Percentiles rank a stretch among this genome's conserved stretches.
Conservation (phyloP, 1,140 invertebrate species). For the Phenacoccus solenopsis region DNA sequence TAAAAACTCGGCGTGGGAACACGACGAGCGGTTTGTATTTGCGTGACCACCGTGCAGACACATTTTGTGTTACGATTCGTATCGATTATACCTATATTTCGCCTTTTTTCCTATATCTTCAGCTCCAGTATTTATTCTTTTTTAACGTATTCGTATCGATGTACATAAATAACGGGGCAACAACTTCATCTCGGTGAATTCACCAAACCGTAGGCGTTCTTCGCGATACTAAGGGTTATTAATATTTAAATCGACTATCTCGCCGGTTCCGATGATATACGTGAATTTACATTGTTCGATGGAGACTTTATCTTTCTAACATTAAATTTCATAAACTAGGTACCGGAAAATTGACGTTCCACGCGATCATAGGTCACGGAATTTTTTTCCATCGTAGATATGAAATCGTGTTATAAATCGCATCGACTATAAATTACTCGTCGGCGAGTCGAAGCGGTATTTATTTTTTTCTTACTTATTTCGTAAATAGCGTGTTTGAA, state of each 20-base stretch:
- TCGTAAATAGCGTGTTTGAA: not conserved
- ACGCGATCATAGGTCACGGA: not conserved
- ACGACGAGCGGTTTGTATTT: not conserved
- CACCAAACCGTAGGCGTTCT: not conserved
- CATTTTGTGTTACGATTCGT: not conserved
- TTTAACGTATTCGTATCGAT: not conserved
- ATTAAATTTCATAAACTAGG: not conserved
- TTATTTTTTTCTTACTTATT: too few relatives aligned
- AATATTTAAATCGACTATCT: not conserved
- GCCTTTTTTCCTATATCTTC: not conserved
- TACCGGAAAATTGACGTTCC: not conserved
- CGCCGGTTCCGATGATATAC: not conserved
- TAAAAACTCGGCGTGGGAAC: not conserved
- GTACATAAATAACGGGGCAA: not conserved
- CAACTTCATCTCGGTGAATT: not conserved
- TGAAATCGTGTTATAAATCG: not conserved
- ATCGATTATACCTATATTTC: conserved; percentile 3
- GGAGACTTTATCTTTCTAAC: not conserved
- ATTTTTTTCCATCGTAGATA: not conserved
- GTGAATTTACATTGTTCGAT: not conserved
- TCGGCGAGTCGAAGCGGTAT: not conserved
- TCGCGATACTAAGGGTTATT: not conserved
- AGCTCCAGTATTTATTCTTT: not conserved
- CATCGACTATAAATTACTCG: not conserved
- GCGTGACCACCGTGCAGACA: not conserved